These are phyloP conservation scores for Scaptomyza polygonia DNA, from an alignment of 2,888 invertebrate genomes.

Conservation along the genomic window DNA sequence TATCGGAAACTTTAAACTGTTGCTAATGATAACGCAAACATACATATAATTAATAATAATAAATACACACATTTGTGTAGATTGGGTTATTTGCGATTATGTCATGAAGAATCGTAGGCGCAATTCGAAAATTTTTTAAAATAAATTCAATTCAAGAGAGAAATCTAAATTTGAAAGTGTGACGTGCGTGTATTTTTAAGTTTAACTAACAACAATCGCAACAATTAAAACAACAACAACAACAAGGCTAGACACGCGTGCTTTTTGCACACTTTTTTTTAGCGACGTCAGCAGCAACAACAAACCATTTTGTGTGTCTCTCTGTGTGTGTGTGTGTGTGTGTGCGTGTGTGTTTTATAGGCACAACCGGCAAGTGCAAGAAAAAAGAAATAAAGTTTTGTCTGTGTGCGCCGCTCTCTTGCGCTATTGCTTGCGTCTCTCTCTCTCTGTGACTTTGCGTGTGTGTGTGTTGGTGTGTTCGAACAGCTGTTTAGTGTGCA, in stretches of 20 bases:
- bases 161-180: conserved; percentile 31
- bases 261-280: conserved; percentile 48
- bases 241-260: conserved; percentile 48
- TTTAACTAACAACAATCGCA: conserved; percentile 30
- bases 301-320: conserved; percentile 34
- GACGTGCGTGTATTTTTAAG: conserved; percentile 30
- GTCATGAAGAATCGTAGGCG: conserved; percentile 59
- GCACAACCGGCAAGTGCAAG: conserved; percentile 57
- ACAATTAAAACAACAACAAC: conserved; percentile 22
- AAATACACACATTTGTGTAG: conserved; percentile 8
- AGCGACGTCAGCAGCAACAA: conserved; percentile 26
- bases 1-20: conserved; percentile 48
- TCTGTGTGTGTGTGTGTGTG: conserved; percentile 26
- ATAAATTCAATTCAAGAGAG: conserved; percentile 19
- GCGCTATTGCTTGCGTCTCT: conserved; percentile 11
- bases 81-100: conserved; percentile 53
- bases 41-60: neutral
- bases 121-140: conserved; percentile 23
- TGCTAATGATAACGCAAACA: conserved; percentile 29
- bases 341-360: conserved; percentile 10
- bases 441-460: conserved; percentile 11
- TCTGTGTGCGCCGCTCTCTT: conserved; percentile 37
- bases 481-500: conserved; percentile 70
- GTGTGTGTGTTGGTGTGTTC: conserved; percentile 35
- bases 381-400: conserved; percentile 5